Conservation (phyloP, 2,888 invertebrate genomes). For the Argyra leucocephala region DNA sequence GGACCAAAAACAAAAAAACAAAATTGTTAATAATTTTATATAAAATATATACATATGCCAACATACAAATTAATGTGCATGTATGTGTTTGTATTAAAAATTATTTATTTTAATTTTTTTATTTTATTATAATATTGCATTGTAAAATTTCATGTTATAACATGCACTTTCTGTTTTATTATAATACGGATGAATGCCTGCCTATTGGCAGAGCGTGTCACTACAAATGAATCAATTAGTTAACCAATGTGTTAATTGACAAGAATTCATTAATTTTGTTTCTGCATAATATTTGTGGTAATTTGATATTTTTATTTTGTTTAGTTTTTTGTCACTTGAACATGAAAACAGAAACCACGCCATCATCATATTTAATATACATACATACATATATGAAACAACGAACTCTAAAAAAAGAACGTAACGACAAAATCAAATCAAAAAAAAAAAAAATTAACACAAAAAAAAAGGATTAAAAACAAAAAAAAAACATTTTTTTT, state of each 20-base stretch:
- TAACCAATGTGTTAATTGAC: slow-evolving; percentile 8
- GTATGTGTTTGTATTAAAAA: too few relatives aligned
- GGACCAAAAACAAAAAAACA: too few relatives aligned
- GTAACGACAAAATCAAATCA: not conserved
- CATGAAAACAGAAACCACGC: slow-evolving; percentile 6
- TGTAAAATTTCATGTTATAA: too few relatives aligned
- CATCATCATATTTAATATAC: not conserved
- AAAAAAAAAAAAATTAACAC: not conserved
- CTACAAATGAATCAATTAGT: slow-evolving; percentile 10
- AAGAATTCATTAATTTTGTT: not conserved
- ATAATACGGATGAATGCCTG: not conserved
- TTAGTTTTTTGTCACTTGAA: slow-evolving; percentile 1
- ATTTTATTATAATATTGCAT: too few relatives aligned
- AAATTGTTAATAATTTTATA: too few relatives aligned
- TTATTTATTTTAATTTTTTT: too few relatives aligned
- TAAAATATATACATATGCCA: too few relatives aligned
- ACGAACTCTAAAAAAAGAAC: not conserved
- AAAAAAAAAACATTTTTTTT: too few relatives aligned
- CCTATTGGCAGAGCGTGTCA: slow-evolving; percentile 8
- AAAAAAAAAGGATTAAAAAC: too few relatives aligned
- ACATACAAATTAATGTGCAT: too few relatives aligned
- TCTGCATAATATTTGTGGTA: slow-evolving; percentile 3
- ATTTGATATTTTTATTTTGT: slow-evolving; percentile 4
- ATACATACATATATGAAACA: too few relatives aligned
- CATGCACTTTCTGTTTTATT: not conserved